Evolutionary conservation across 2,888 invertebrate genomes (phyloP).

Genomic region (Drosophila rubida): DNA sequence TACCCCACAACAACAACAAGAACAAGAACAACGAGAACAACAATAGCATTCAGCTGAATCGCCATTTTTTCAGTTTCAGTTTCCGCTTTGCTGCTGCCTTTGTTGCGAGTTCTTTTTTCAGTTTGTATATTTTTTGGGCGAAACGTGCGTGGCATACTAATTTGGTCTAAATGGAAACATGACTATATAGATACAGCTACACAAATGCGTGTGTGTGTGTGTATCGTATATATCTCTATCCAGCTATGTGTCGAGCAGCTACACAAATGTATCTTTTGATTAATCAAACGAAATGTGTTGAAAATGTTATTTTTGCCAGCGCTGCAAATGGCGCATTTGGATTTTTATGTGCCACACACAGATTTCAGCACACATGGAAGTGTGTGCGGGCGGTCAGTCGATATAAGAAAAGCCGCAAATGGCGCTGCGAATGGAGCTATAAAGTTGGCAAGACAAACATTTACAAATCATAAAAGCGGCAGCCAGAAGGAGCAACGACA

Average conservation of each 20-base stretch:
- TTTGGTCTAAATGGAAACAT: constrained; percentile 68
- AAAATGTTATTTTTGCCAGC: constrained; percentile 78
- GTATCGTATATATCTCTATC: constrained; percentile 11
- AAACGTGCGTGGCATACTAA: constrained; percentile 78
- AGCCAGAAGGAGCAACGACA: constrained; percentile 35
- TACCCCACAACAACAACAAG: background rate
- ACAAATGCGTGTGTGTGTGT: constrained; percentile 3
- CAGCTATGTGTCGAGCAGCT: background rate
- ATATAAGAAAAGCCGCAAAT: constrained; percentile 74
- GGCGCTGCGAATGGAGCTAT: constrained; percentile 68
- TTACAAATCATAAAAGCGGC: constrained; percentile 76
- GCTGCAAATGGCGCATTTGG: constrained; percentile 74
- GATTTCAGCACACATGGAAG: constrained; percentile 48
- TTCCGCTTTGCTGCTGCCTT: constrained; percentile 53
- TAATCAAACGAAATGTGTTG: constrained; percentile 79
- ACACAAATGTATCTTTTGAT: constrained; percentile 46
- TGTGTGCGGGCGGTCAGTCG: constrained; percentile 40
- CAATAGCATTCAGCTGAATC: constrained; percentile 4
- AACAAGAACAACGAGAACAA: constrained; percentile 31
- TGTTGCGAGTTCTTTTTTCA: constrained; percentile 35
- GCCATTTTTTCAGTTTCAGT: constrained; percentile 63
- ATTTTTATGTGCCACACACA: constrained; percentile 74
- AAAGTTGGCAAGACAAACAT: constrained; percentile 74
- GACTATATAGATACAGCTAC: constrained; percentile 3
- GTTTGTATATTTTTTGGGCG: constrained; percentile 35